Base-by-base conservation (phyloP, 2,113 vertebrate species). In the Pachypanchax playfairii region DNA sequence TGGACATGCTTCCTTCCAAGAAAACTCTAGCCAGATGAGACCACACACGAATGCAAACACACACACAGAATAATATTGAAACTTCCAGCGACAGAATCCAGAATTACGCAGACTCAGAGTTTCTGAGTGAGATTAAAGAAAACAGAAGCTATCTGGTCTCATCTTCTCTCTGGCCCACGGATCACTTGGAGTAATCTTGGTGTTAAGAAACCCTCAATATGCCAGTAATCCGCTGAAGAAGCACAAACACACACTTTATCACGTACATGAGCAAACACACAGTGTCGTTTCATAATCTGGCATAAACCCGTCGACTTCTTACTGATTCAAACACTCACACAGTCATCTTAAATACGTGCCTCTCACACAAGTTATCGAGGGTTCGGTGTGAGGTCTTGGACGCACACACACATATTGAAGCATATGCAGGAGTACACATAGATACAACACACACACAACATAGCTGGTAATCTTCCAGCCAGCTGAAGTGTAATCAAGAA, bases 401-500 rank as follows among this genome's bases (percentile, higher is more conserved):
- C 54, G 46, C 79, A 47, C 70, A 46, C 79, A 47, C 69, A 52
- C 52, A 67, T 5, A 54, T 44, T 48, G 13, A 35, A 75, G 66
- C 78, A 84, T 83, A 86, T 79, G 82, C 49, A 80, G 50, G 49
- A 75, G 43, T n/a, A 63, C 51, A 47, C 52, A 54, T 35, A 57
- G 48, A 63, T 55, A 66, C 64, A 75, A 51, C 46, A 69, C 55
- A 70, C 50, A 64, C 53, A 75, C 73, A 82, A 65, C 29, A 64
- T 80, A 71, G 80, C 80, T 89, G 86, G 86, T 90, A 88, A 90
- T 88, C 85, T 84, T 90, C 85, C 85, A 86, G 77, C 83, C 81
- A 88, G 87, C 83, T 90, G 70, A 87, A 88, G 85, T 88, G 89
- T 88, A 90, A 90, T 90, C 87, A 88, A 89, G 86, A 87, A 81